A percentile compares a stretch with the other conserved stretches of the same genome.
Conservation (phyloP, 2,888 invertebrate genomes). For the Torymus aiolomorphi region DNA sequence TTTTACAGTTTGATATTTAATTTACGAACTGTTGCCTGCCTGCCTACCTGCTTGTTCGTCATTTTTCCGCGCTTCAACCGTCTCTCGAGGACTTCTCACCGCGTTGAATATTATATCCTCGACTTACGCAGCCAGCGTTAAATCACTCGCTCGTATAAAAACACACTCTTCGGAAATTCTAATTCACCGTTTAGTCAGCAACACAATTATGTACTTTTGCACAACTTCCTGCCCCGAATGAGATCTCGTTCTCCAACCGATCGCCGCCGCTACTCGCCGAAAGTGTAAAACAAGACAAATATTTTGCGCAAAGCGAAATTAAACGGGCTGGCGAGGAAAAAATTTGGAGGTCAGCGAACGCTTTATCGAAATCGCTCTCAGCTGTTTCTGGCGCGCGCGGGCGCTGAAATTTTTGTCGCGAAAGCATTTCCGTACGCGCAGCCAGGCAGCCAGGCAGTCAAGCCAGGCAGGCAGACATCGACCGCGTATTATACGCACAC, state of each 20-base stretch:
- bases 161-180: no score
- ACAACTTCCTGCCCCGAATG: no score
- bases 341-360: conserved; percentile 44
- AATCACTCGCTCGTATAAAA: no score
- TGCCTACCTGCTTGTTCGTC: no score
- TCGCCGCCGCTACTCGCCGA: no score
- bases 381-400: conserved; percentile 10
- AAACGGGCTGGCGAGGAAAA: background rate
- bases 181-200: no score
- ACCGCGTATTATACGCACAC: background rate
- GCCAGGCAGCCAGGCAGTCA: background rate
- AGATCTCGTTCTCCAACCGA: no score
- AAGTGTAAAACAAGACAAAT: background rate
- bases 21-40: background rate
- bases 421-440: conserved; percentile 45
- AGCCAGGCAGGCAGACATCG: background rate
- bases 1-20: background rate
- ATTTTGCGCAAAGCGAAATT: conserved; percentile 25
- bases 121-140: no score
- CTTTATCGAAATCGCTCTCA: conserved; percentile 32
- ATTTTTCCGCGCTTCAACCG: no score
- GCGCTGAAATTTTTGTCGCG: conserved; percentile 43
- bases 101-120: no score
- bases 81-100: no score
- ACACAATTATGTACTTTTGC: no score